Conservation (phyloP, 2,113 vertebrate genomes). For the Megaceryle maxima region DNA sequence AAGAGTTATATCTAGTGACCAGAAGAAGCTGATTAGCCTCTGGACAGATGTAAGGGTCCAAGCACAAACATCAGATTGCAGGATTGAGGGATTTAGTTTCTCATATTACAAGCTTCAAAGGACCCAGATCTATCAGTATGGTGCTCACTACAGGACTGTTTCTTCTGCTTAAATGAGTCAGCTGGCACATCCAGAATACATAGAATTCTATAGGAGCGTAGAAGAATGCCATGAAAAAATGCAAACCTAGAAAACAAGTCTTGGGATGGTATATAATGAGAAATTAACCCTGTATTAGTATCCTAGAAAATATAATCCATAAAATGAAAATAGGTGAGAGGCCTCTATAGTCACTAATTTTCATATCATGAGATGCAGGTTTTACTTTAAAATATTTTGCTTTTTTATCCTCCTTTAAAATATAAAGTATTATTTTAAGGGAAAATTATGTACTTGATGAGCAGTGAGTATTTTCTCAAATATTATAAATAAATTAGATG, state of each 20-base stretch:
- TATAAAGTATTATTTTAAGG: neutral
- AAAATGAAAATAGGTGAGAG: neutral
- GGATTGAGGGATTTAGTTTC: neutral
- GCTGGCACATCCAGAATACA: neutral
- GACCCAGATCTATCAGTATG: accelerated
- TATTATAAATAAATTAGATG: neutral
- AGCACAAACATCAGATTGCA: neutral
- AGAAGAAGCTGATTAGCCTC: neutral
- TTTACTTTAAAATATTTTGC: neutral
- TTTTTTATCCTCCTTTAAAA: neutral
- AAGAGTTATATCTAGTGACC: neutral
- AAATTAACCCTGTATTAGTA: neutral
- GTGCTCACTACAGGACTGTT: neutral
- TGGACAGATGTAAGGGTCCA: neutral
- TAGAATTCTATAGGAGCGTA: neutral
- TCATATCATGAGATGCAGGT: neutral
- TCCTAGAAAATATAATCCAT: neutral
- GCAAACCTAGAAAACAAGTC: neutral
- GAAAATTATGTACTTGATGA: neutral
- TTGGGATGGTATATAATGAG: neutral
- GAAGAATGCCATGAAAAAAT: neutral
- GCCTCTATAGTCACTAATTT: neutral
- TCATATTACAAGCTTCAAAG: neutral
- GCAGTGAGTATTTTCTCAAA: neutral
- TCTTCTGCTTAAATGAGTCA: neutral